Evolutionary conservation across 2,888 invertebrate species (phyloP).

Genomic region (Dynastes tityus): DNA sequence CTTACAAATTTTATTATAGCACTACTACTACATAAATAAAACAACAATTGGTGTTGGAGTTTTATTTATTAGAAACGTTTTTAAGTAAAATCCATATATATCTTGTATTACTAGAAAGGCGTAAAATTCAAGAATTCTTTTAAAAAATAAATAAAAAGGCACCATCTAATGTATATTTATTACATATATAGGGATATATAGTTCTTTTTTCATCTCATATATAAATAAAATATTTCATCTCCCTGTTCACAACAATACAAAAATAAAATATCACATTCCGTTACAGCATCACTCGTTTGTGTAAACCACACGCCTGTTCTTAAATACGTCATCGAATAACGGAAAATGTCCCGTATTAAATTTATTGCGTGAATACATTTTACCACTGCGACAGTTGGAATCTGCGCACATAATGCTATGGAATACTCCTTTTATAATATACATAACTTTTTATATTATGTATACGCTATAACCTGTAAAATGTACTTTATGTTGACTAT

Average conservation of each 20-base stretch:
- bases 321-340: conserved; percentile 50
- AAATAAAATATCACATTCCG: conserved; percentile 71
- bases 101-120: conserved; percentile 59
- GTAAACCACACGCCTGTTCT: conserved; percentile 53
- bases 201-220: conserved; percentile 43
- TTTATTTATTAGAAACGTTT: conserved; percentile 52
- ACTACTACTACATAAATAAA: conserved; percentile 20
- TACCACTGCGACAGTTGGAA: conserved; percentile 7
- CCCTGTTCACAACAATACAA: conserved; percentile 63
- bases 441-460: neutral
- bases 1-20: conserved; percentile 4
- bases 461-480: conserved; percentile 1
- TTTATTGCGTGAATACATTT: conserved; percentile 45
- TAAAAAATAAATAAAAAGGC: conserved; percentile 69
- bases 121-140: conserved; percentile 61
- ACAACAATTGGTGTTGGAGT: conserved; percentile 35
- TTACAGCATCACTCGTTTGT: conserved; percentile 59
- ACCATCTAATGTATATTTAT: conserved; percentile 64
- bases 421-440: conserved; percentile 11
- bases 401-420: conserved; percentile 11
- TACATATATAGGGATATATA: conserved; percentile 47
- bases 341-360: conserved; percentile 54
- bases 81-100: conserved; percentile 52
- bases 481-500: conserved; percentile 59
- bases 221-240: conserved; percentile 63